Conservation (phyloP, 2,113 vertebrate species). For the Siniperca chuatsi region DNA sequence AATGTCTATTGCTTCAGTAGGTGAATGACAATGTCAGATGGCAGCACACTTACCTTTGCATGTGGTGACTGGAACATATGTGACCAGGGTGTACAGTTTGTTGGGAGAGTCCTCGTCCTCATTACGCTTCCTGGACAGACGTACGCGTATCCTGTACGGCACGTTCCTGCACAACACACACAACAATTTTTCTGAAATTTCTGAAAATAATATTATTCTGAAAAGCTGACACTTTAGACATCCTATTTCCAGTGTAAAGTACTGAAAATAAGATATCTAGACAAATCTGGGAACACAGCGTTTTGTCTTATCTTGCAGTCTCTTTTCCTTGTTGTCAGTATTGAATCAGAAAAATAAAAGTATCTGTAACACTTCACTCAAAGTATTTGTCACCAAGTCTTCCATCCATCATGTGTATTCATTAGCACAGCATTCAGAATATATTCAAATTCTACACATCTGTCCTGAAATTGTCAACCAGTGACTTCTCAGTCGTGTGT, state of each 20-base stretch:
- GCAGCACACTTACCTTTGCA: conserved; percentile 88
- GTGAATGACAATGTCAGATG: neutral
- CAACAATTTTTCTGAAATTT: too few relatives aligned
- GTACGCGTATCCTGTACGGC: conserved; percentile 94
- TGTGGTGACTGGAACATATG: conserved; percentile 94
- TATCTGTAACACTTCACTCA: too few relatives aligned
- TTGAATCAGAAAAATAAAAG: neutral
- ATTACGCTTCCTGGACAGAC: conserved; percentile 95
- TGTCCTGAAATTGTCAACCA: neutral
- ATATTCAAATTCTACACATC: neutral
- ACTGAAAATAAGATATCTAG: too few relatives aligned
- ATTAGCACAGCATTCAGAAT: neutral
- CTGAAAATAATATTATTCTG: too few relatives aligned
- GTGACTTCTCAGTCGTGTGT: neutral
- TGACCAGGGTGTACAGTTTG: conserved; percentile 95
- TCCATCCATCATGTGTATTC: neutral
- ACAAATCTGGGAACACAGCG: too few relatives aligned
- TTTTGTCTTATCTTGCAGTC: too few relatives aligned
- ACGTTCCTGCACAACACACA: conserved; percentile 87
- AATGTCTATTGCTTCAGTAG: neutral
- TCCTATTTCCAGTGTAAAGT: too few relatives aligned
- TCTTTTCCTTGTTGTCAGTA: neutral
- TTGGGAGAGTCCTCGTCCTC: conserved; percentile 99
- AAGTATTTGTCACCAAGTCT: too few relatives aligned
- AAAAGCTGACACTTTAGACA: too few relatives aligned